phyloP scores from a whole-genome alignment of 2,888 invertebrate genomes.

The Drosophila birchii region DNA sequence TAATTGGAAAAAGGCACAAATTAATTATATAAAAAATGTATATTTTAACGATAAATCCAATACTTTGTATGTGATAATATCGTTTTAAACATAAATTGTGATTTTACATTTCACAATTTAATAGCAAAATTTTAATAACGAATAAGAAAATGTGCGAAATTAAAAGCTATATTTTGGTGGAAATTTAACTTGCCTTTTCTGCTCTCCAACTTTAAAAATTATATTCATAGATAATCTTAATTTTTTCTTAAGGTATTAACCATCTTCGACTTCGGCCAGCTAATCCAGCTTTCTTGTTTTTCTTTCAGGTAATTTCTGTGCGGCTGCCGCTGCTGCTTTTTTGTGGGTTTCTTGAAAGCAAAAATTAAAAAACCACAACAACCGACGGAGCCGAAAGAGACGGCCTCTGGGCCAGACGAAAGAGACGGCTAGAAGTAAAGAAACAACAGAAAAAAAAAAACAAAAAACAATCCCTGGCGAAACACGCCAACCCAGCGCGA shows the following conservation, averaged over 20 bases:
- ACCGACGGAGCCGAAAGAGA: slow-evolving; percentile 31
- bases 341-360: slow-evolving; percentile 71
- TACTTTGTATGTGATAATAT: too few species aligned
- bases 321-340: slow-evolving; percentile 40
- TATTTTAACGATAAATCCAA: too few species aligned
- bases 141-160: too few species aligned
- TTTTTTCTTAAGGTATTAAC: neutral
- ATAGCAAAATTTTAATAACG: too few species aligned
- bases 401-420: slow-evolving; percentile 16
- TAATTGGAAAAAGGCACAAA: too few species aligned
- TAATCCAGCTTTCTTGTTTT: slow-evolving; percentile 26
- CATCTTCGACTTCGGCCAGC: slow-evolving; percentile 12
- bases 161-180: too few species aligned
- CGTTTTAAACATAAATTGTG: too few species aligned
- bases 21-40: too few species aligned
- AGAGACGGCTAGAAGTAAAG: slow-evolving; percentile 20
- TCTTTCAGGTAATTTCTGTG: slow-evolving; percentile 37
- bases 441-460: slow-evolving; percentile 33
- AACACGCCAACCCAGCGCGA: slow-evolving; percentile 75
- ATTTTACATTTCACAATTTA: too few species aligned
- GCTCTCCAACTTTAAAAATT: neutral
- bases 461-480: slow-evolving; percentile 67
- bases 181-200: neutral
- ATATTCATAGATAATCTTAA: neutral
- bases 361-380: slow-evolving; percentile 63